Evolutionary conservation across 37 sponge, comb jelly and placozoan species (phyloP).

Genomic region (Cladorhizidae sp.): DNA sequence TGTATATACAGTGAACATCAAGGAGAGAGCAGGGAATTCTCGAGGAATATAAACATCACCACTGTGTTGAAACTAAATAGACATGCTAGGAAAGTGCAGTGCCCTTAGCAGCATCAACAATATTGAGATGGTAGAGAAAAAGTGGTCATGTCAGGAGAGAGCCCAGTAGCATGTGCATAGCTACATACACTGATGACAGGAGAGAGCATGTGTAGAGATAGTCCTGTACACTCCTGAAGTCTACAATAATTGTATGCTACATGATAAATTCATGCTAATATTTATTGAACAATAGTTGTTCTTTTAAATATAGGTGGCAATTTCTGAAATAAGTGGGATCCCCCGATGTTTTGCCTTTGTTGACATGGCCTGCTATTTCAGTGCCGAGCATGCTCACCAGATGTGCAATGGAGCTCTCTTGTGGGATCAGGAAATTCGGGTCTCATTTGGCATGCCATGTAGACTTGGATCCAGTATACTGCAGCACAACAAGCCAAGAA

Average conservation of each 20-base stretch:
- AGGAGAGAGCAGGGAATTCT: too few relatives aligned
- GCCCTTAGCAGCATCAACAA: too few relatives aligned
- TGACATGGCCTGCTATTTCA: constrained; percentile 67
- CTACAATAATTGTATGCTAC: neutral
- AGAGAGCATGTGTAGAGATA: neutral
- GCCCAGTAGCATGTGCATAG: too few relatives aligned
- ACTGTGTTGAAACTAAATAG: too few relatives aligned
- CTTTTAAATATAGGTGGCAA: constrained; percentile 44
- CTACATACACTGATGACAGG: too few relatives aligned
- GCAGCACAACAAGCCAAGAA: constrained; percentile 38
- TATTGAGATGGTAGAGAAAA: too few relatives aligned
- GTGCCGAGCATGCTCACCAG: constrained; percentile 65
- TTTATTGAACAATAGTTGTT: neutral
- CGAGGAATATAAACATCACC: too few relatives aligned
- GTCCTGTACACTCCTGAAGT: neutral
- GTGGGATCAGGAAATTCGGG: constrained; percentile 53
- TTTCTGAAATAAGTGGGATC: constrained; percentile 31
- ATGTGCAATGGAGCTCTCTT: constrained; percentile 39
- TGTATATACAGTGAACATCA: too few relatives aligned
- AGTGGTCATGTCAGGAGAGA: too few relatives aligned
- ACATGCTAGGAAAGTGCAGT: too few relatives aligned
- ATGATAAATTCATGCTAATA: too few relatives aligned
- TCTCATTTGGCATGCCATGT: constrained; percentile 88
- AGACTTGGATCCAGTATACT: constrained; percentile 77
- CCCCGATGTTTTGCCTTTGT: constrained; percentile 81